These are phyloP conservation scores for Malaclemys terrapin DNA, from an alignment of 2,113 vertebrate genomes.

Conservation along the genomic window DNA sequence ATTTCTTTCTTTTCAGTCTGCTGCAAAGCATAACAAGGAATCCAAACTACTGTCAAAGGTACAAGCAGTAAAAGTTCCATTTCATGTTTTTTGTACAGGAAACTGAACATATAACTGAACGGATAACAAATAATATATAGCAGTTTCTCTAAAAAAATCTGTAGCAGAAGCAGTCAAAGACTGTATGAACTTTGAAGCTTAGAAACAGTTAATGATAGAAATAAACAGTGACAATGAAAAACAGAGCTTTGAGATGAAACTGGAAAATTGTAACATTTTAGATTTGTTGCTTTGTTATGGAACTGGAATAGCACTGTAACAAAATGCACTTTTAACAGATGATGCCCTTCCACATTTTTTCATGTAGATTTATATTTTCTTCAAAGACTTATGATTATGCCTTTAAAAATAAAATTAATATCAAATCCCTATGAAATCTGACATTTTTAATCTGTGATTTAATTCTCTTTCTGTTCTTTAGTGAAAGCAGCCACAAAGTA, in stretches of 20 bases:
- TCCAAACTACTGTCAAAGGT: constrained; percentile 9
- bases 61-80: constrained; percentile 17
- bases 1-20: background rate
- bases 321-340: constrained; percentile 18
- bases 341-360: background rate
- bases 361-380: rapidly evolving
- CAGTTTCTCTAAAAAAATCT: constrained; percentile 39
- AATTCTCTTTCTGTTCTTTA: constrained; percentile 12
- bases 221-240: constrained; percentile 63
- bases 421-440: background rate
- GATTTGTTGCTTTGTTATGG: constrained; percentile 39
- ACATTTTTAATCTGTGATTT: constrained; percentile 1
- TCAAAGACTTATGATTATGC: background rate
- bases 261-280: constrained; percentile 34
- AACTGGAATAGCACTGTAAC: constrained; percentile 5
- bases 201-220: constrained; percentile 20
- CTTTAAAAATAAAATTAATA: constrained; percentile 29
- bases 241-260: constrained; percentile 26
- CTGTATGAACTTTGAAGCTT: constrained; percentile 9
- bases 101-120: constrained; percentile 49
- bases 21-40: background rate
- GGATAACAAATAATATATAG: background rate
- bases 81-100: constrained; percentile 29
- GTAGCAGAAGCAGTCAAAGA: constrained; percentile 42
- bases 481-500: constrained; percentile 35